phyloP scores from a whole-genome alignment of 2,797 vertebrate genomes.

The Geotria australis region DNA sequence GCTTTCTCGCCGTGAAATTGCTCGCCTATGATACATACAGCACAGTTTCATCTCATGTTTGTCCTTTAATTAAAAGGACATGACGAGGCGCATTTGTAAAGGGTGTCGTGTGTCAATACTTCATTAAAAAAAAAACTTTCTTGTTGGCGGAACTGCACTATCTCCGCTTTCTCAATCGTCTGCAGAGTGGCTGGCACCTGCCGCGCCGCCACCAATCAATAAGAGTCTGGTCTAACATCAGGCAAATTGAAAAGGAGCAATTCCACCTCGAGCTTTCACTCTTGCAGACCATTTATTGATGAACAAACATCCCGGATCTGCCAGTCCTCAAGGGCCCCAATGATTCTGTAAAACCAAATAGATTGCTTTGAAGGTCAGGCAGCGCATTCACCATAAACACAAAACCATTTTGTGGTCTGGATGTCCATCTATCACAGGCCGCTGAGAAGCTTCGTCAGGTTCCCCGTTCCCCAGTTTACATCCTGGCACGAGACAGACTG shows the following conservation, averaged over 20 bases:
- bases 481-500: too few relatives aligned
- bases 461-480: too few relatives aligned
- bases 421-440: too few relatives aligned
- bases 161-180: not conserved
- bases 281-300: not conserved
- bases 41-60: too few relatives aligned
- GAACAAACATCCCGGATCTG: not conserved
- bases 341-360: not conserved
- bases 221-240: not conserved
- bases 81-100: not conserved
- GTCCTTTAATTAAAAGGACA: not conserved
- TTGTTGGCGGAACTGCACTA: not conserved
- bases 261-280: not conserved
- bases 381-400: not conserved
- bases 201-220: not conserved
- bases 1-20: too few relatives aligned
- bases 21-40: too few relatives aligned
- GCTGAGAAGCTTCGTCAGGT: too few relatives aligned
- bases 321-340: not conserved
- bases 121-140: not conserved
- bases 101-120: not conserved
- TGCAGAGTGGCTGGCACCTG: not conserved
- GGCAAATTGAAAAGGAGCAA: not conserved
- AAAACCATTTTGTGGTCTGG: not conserved
- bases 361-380: not conserved